A percentile compares a stretch with the other conserved stretches of the same genome.
Evolutionary conservation across 2,113 vertebrate species (phyloP).

Genomic region (Dromas ardeola): DNA sequence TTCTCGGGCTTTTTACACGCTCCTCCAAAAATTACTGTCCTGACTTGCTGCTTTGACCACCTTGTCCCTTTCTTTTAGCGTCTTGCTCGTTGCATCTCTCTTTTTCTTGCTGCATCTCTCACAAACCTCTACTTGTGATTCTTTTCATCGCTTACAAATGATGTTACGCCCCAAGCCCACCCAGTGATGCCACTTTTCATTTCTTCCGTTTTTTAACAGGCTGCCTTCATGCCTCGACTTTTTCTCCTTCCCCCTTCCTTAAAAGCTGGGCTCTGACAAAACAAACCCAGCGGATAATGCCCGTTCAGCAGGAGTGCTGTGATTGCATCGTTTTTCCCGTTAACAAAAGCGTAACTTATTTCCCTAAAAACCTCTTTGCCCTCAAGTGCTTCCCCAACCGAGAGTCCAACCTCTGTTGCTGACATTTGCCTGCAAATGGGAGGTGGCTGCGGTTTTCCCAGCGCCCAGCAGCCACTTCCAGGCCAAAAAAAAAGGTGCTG

Average conservation of each 20-base stretch:
- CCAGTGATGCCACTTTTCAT: neutral
- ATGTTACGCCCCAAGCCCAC: neutral
- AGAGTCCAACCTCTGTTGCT: neutral
- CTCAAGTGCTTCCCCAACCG: neutral
- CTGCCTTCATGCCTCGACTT: neutral
- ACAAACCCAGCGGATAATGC: neutral
- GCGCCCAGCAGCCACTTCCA: fast-evolving
- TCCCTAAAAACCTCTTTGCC: neutral
- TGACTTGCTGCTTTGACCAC: neutral
- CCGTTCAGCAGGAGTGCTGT: neutral
- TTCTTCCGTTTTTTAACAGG: neutral
- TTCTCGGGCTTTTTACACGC: neutral
- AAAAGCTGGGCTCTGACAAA: neutral
- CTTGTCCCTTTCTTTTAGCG: neutral
- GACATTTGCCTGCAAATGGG: neutral
- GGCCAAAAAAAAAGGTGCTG: neutral
- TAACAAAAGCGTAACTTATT: too few relatives aligned
- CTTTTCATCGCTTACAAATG: fast-evolving
- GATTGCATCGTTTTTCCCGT: neutral
- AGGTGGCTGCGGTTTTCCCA: fast-evolving
- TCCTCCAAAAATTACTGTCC: neutral
- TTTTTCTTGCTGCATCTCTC: neutral
- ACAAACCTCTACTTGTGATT: neutral
- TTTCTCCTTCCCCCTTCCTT: neutral
- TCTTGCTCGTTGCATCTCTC: neutral